phyloP scores from a whole-genome alignment of 2,888 invertebrate genomes.

The Ophioninae sp. region DNA sequence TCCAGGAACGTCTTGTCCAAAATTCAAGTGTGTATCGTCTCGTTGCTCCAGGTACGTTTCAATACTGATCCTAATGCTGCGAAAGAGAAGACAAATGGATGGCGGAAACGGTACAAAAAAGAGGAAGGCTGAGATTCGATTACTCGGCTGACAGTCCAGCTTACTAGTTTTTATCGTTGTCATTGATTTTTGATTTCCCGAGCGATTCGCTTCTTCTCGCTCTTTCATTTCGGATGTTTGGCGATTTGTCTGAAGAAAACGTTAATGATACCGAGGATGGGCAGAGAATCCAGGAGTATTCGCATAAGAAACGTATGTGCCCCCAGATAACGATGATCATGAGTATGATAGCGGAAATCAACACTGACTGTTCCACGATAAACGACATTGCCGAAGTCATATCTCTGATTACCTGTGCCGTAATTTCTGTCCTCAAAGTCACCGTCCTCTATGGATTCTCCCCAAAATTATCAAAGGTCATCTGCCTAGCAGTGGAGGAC shows the following conservation, averaged over 20 bases:
- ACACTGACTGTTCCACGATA: slow-evolving; percentile 56
- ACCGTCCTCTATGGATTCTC: slow-evolving; percentile 38
- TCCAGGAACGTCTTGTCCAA: slow-evolving; percentile 36
- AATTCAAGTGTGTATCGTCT: slow-evolving; percentile 24
- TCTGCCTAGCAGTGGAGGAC: slow-evolving; percentile 57
- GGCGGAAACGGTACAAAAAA: not conserved
- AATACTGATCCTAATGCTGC: not conserved
- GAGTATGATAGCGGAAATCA: slow-evolving; percentile 49
- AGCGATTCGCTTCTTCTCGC: not conserved
- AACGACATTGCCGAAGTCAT: slow-evolving; percentile 55
- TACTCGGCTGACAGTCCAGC: not conserved
- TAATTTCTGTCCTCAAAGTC: slow-evolving; percentile 59
- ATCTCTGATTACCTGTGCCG: slow-evolving; percentile 49
- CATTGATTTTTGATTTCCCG: not conserved
- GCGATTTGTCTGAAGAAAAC: not conserved
- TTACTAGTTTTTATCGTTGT: not conserved
- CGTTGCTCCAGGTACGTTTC: not conserved
- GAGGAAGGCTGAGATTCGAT: not conserved
- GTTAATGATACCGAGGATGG: not conserved
- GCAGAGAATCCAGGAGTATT: not conserved
- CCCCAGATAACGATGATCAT: slow-evolving; percentile 60
- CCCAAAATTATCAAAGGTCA: slow-evolving; percentile 51
- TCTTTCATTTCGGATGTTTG: not conserved
- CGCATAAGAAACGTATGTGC: not conserved
- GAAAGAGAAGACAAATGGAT: not conserved